Base-by-base conservation (phyloP, 2,888 invertebrate species). In the Apamea epomidion region DNA sequence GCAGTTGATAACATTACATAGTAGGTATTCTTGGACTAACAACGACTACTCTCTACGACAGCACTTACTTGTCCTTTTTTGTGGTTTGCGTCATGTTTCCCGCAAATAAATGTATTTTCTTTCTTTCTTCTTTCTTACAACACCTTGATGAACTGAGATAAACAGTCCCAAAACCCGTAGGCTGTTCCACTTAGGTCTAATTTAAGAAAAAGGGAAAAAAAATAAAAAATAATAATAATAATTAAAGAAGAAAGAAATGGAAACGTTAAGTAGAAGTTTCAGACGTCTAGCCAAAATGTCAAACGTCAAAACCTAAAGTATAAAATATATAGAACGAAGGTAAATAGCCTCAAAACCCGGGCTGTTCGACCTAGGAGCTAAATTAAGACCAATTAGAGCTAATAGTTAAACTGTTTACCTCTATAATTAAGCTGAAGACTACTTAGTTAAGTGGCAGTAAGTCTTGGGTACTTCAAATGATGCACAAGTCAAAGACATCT, bases 401-500 rank as follows among this genome's bases (percentile, higher is more conserved):
- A 82, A 84, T 73, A 51, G 72, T 73, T 58, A 58, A 60, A 62
- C 16, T 58, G 21, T 69, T 69, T 69, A 73, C 32, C 48, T 64
- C 80, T 48, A n/a, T 45, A 82, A 79, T 84, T 80, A 64, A 84
- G 18, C 65, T 73, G 32, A 74, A 42, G 58, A 32, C 69, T 79
- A 73, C 64, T 84, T 29, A 69, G 32, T 51, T 45, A 70, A 80
- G 42, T 84, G 84, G 58, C 32, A 32, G 62, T 62, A 45, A 72
- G 79, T 69, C 68, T 62, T 54, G 42, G 12, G 54, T 51, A 69
- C 62, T 82, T 72, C 37, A 79, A 84, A 73, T 68, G 62, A 29
- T 72, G 7, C 16, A 62, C 51, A 69, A 82, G 83, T 81, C 77
- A 65, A 82, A 83, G 77, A 42, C 25, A 14, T n/a, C 25, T 62